A percentile compares a stretch with the other conserved stretches of the same genome.
Conservation (phyloP, 2,113 vertebrate genomes). For the Leptodactylus fuscus region DNA sequence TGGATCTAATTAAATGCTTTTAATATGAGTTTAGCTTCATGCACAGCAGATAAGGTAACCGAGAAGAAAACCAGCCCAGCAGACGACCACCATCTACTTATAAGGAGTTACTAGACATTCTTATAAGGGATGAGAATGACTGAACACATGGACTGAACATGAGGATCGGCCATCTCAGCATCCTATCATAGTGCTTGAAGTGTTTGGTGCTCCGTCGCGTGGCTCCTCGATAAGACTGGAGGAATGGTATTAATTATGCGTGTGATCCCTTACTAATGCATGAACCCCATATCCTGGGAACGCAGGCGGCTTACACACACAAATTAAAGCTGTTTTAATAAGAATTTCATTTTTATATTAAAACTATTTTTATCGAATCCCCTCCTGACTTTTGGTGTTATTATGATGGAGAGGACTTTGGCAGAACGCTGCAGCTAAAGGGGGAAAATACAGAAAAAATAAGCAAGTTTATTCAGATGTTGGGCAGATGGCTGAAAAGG, state of each 20-base stretch:
- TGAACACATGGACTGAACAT: background rate
- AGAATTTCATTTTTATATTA: conserved; percentile 2
- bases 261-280: background rate
- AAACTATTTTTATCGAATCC: conserved; percentile 32
- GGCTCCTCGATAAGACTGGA: background rate
- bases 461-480: background rate
- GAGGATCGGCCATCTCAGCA: background rate
- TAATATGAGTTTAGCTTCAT: conserved; percentile 14
- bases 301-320: background rate
- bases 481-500: background rate
- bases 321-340: conserved; percentile 15
- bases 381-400: background rate
- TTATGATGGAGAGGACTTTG: background rate
- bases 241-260: conserved; percentile 21
- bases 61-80: no score
- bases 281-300: conserved; percentile 17
- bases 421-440: background rate
- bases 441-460: background rate
- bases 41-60: background rate
- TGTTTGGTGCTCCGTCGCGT: background rate
- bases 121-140: background rate
- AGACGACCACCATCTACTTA: background rate
- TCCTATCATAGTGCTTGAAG: background rate
- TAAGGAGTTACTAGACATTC: background rate
- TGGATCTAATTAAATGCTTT: background rate